phyloP scores from a whole-genome alignment of 1,140 invertebrate genomes.

The Aphis craccivora region DNA sequence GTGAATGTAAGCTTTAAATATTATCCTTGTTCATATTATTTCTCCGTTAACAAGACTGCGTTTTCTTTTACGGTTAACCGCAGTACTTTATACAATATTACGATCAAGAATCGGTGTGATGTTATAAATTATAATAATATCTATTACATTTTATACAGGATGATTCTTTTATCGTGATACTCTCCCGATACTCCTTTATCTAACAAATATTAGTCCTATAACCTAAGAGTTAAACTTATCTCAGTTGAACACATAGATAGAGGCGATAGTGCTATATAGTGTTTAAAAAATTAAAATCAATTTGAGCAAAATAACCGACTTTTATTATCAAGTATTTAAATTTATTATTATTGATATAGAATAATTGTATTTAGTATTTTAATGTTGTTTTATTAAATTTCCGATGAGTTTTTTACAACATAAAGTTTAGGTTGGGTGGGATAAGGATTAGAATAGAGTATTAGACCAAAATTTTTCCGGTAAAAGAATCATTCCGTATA shows the following conservation, averaged over 20 bases:
- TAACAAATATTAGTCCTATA: not conserved
- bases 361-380: not conserved
- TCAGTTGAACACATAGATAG: not conserved
- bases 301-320: not conserved
- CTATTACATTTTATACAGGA: not conserved
- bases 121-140: not conserved
- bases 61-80: conserved; percentile 19
- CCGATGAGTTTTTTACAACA: not conserved
- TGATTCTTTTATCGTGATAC: not conserved
- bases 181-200: not conserved
- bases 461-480: not conserved
- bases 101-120: not conserved
- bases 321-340: not conserved
- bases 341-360: not conserved
- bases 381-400: not conserved
- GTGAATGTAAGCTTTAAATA: conserved; percentile 17
- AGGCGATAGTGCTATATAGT: not conserved
- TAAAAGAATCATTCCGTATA: not conserved
- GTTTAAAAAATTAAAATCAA: not conserved
- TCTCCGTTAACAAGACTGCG: not conserved
- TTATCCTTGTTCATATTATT: not conserved
- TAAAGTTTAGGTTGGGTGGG: not conserved
- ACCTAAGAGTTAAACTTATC: not conserved
- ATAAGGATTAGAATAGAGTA: not conserved
- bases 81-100: conserved; percentile 15